Evolutionary conservation across 1,140 invertebrate genomes (phyloP).

Genomic region (Phymorhynchus buccinoides): DNA sequence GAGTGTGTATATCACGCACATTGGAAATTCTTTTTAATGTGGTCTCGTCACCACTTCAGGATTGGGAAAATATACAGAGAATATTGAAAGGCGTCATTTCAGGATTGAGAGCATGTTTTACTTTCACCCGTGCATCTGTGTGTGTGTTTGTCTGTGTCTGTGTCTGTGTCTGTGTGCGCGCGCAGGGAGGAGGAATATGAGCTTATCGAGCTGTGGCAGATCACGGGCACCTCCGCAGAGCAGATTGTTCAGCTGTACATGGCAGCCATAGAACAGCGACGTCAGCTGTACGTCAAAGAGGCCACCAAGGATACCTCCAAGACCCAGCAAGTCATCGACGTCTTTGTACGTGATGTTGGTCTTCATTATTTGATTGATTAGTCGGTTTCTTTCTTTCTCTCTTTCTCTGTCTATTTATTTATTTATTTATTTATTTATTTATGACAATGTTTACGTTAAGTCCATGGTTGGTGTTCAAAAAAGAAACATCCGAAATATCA

Average conservation of each 20-base stretch:
- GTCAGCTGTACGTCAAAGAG: neutral
- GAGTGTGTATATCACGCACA: neutral
- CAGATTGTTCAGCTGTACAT: slow-evolving; percentile 43
- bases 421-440: no score
- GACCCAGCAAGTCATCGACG: slow-evolving; percentile 4
- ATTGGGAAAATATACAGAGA: no score
- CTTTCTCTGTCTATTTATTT: neutral
- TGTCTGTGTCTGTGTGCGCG: slow-evolving; percentile 23
- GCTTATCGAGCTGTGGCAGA: slow-evolving; percentile 44
- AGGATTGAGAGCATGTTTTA: neutral
- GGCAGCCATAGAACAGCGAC: neutral
- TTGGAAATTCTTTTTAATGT: neutral
- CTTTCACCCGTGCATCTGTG: neutral
- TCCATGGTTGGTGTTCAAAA: no score
- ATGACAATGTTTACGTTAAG: no score
- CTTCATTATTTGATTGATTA: neutral
- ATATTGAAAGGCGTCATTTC: no score
- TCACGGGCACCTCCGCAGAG: slow-evolving; percentile 32
- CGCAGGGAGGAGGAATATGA: slow-evolving; percentile 46
- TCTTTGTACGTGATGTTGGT: neutral
- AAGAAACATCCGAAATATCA: no score
- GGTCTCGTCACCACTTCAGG: neutral
- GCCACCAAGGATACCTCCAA: neutral
- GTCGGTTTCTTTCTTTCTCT: neutral
- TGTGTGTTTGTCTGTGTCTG: slow-evolving; percentile 3